Base-by-base conservation (phyloP, 1,140 invertebrate genomes). In the Protaetia brevitarsis region DNA sequence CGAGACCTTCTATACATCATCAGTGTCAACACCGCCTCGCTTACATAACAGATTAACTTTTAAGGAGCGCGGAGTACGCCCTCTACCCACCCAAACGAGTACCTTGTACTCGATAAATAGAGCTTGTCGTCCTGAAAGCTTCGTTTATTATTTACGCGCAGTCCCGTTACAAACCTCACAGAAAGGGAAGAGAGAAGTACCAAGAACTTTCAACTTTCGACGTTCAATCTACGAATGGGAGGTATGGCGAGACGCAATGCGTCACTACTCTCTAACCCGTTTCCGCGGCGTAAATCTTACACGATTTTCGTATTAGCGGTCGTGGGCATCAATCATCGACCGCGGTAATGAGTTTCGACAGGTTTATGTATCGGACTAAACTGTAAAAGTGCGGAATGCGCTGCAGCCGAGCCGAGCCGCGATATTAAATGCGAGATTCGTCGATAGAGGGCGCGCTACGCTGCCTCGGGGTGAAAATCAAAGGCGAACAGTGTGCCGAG, bases 141-240 rank as follows among this genome's bases (percentile, higher is more conserved):
- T 60, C 58, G 58, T 60, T 60, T 60, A 60, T 60, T 60, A 60
- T 60, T 60, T 30, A 60, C 28, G 58, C 28, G 16, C 11, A 10
- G 51, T 23, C 31, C n/a, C n/a, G 11, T 11, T 30, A 26, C 58
- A 6, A 6, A 19, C n/a, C n/a, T n/a, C n/a, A n/a, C n/a, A n/a
- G n/a, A n/a, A n/a, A n/a, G n/a, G n/a, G n/a, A n/a, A n/a, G n/a
- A n/a, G n/a, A n/a, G n/a, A n/a, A n/a, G n/a, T n/a, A n/a, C n/a
- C n/a, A 37, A 37, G 34, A 37, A 37, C 34, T 13, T 37, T 7
- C n/a, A 7, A 34, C 7, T 7, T 7, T 34, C 7, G n/a, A 34
- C 7, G 31, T 7, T n/a, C n/a, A 6, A 34, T 7, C 31, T 34
- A 7, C n/a, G 31, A 6, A 34, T 34, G 7, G 31, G n/a, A 34